Base-by-base conservation (phyloP, 2,888 invertebrate genomes). In the Acanthosepion pharaonis region DNA sequence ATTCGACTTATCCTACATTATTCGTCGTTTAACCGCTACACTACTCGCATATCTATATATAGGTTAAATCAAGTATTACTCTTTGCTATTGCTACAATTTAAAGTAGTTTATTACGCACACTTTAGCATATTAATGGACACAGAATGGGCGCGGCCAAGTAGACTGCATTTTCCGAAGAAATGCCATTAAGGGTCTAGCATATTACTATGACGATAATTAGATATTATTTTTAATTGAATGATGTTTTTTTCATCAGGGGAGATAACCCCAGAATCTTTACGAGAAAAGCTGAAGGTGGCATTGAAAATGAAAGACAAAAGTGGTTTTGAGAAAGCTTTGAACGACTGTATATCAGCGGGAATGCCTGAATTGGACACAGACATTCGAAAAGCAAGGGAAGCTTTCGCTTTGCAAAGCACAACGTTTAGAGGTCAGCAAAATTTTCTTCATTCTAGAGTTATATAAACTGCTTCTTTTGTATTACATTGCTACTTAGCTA, bases 331-430 rank as follows among this genome's bases (percentile, higher is more conserved):
- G 28, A 93, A 53, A 49, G 51, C 93, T 53, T 18, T 93, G 53
- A 49, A n/a, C 5, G 93, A 93, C 51, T 93, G 93, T n/a, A 8
- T 93, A 28, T 93, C 93, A 6, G 93, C 93, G 18, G 93, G 93
- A 93, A 93, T 93, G 51, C 93, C 93, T 18, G 93, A 93, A 93
- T 53, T 93, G 49, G 93, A 93, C 20, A 48, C 28, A 53, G 93
- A 93, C 48, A 93, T 93, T 53, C 93, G 48, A n/a, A 93, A 93
- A 49, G 93, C 93, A 6, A 51, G 93, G 8, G n/a, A n/a, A 18
- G 93, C 51, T n/a, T 93, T 53, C 5, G 93, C 49, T 25, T 23
- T 25, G 5, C 49, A 53, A 53, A n/a, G 49, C 18, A n/a, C 15
- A 5, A n/a, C 18, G 28, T 53, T 53, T 28, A 53, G 93, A 93